phyloP scores from a whole-genome alignment of 2,797 vertebrate genomes.

The Smutsia gigantea region DNA sequence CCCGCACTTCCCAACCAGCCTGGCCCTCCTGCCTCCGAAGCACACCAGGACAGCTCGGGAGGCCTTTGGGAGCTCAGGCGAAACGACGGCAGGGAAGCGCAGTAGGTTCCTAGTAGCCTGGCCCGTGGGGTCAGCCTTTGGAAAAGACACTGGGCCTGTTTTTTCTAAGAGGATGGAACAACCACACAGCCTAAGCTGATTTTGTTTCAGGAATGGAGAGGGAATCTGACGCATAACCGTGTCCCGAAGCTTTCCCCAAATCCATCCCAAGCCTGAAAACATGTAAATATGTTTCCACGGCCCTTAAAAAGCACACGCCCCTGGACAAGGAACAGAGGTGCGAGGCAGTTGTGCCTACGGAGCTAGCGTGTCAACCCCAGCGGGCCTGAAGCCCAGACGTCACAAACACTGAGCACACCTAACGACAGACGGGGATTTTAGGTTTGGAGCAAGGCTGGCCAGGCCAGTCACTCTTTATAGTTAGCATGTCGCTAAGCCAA shows the following conservation, averaged over 20 bases:
- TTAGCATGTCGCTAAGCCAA: background rate
- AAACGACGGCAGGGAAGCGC: too few species aligned
- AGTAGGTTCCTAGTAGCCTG: too few species aligned
- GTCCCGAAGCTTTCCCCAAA: background rate
- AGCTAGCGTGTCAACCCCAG: background rate
- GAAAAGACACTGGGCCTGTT: background rate
- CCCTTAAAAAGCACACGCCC: background rate
- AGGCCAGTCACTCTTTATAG: background rate
- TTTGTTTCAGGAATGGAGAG: background rate
- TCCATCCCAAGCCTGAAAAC: background rate
- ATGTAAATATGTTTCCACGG: background rate
- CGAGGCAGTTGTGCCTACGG: too few species aligned
- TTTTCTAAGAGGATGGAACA: background rate
- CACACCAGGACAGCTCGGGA: background rate
- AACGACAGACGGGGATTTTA: background rate
- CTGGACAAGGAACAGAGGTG: too few species aligned
- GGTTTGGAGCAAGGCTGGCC: background rate
- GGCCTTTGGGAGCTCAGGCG: too few species aligned
- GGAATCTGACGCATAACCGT: background rate
- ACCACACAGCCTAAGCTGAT: background rate
- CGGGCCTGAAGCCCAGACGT: background rate
- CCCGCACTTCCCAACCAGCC: background rate
- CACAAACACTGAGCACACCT: background rate
- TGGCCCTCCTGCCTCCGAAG: background rate
- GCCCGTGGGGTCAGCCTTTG: background rate